Conservation (phyloP, 2,113 vertebrate genomes). For the Pionites leucogaster region DNA sequence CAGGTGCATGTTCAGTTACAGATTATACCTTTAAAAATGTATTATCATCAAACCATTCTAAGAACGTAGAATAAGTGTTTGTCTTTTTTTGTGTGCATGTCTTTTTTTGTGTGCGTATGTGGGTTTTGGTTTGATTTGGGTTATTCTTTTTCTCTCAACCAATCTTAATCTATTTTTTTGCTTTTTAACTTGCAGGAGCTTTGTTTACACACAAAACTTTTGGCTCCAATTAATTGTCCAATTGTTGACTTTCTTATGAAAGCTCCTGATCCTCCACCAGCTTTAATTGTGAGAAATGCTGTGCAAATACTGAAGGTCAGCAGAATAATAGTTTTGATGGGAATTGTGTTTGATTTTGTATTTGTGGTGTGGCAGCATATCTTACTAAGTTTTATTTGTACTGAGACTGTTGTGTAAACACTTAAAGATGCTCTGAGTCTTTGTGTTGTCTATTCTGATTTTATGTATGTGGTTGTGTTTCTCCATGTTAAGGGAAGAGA, state of each 20-base stretch:
- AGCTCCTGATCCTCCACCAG: slow-evolving; percentile 91
- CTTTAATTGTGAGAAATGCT: slow-evolving; percentile 85
- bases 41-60: neutral
- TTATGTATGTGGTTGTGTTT: neutral
- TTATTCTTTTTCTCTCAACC: neutral
- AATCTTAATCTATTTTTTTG: neutral
- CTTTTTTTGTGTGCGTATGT: neutral
- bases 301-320: slow-evolving; percentile 94
- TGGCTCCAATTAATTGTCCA: slow-evolving; percentile 85
- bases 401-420: neutral
- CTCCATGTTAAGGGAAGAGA: neutral
- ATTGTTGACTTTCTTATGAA: slow-evolving; percentile 91
- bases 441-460: neutral
- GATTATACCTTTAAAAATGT: neutral
- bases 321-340: neutral
- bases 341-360: neutral
- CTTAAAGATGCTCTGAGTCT: neutral
- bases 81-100: neutral
- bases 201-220: slow-evolving; percentile 93
- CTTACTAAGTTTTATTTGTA: neutral
- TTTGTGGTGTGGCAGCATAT: neutral
- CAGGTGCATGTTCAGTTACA: slow-evolving; percentile 78
- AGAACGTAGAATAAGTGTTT: neutral
- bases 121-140: neutral
- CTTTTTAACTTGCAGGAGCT: slow-evolving; percentile 78